These are phyloP conservation scores for Epistrophe eligans DNA, from an alignment of 2,888 invertebrate species.

Conservation along the genomic window DNA sequence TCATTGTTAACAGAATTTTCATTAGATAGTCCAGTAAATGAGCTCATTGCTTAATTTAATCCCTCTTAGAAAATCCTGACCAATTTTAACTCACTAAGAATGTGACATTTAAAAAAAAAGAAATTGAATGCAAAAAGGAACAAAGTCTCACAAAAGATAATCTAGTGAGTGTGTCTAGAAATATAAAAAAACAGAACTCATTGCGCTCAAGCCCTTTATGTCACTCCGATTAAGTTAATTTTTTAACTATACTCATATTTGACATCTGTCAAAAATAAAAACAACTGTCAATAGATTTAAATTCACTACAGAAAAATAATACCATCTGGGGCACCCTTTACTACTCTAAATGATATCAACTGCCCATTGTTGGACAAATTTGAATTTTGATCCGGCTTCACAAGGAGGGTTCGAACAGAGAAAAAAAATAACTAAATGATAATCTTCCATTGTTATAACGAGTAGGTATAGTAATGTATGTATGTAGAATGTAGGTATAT, in stretches of 20 bases:
- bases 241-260: not conserved
- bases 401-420: not conserved
- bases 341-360: not conserved
- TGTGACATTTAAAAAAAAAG: not conserved
- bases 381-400: conserved; percentile 21
- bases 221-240: no score
- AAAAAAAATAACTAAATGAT: conserved; percentile 2
- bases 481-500: not conserved
- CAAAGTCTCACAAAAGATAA: not conserved
- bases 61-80: not conserved
- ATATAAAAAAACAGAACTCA: not conserved
- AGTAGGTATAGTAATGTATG: no score
- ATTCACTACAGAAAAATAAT: not conserved
- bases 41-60: no score
- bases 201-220: not conserved
- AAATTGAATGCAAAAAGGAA: not conserved
- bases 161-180: not conserved
- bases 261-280: conserved; percentile 5
- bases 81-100: not conserved
- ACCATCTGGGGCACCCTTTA: conserved; percentile 2
- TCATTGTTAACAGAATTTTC: no score
- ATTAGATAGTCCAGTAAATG: no score
- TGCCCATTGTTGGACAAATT: conserved; percentile 17
- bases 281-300: not conserved
- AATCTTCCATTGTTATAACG: conserved; percentile 18